These are phyloP conservation scores for Cantharis nigra DNA, from an alignment of 2,888 invertebrate genomes.

Conservation along the genomic window DNA sequence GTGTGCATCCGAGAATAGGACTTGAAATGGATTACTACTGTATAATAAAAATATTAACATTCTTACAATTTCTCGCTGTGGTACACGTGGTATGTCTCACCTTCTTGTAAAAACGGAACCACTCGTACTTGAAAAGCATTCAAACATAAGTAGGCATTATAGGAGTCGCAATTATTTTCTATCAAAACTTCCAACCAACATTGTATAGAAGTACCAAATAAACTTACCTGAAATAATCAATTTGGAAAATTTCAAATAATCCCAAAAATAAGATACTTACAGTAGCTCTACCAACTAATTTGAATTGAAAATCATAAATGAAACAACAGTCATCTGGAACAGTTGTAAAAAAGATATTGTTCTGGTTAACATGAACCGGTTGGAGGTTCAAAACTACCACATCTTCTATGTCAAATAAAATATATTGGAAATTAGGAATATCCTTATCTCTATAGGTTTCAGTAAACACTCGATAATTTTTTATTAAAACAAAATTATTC, in stretches of 20 bases:
- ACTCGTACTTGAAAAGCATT: conserved; percentile 17
- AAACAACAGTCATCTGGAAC: not conserved
- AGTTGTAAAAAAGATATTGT: not conserved
- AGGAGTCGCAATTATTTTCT: not conserved
- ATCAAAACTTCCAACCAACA: conserved; percentile 21
- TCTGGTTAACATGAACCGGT: not conserved
- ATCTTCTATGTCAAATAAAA: conserved; percentile 28
- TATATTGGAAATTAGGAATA: conserved; percentile 27
- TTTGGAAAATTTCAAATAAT: not conserved
- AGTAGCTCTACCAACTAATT: conserved; percentile 6
- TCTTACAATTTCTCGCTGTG: conserved; percentile 14
- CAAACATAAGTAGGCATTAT: conserved; percentile 5
- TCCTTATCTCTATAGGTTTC: conserved; percentile 28
- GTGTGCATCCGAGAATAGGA: no score
- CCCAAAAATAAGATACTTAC: conserved; percentile 8
- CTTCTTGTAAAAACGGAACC: conserved; percentile 4
- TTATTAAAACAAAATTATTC: conserved; percentile 29
- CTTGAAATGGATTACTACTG: no score
- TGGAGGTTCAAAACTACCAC: conserved; percentile 12
- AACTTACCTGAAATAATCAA: conserved; percentile 8
- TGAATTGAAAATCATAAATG: conserved; percentile 13
- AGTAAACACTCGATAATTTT: conserved; percentile 29
- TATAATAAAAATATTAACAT: not conserved
- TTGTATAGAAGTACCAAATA: conserved; percentile 1
- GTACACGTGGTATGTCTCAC: conserved; percentile 7